A percentile compares a stretch with the other conserved stretches of the same genome.
Evolutionary conservation across 2,888 invertebrate species (phyloP).

Genomic region (Cheilosia impressa): DNA sequence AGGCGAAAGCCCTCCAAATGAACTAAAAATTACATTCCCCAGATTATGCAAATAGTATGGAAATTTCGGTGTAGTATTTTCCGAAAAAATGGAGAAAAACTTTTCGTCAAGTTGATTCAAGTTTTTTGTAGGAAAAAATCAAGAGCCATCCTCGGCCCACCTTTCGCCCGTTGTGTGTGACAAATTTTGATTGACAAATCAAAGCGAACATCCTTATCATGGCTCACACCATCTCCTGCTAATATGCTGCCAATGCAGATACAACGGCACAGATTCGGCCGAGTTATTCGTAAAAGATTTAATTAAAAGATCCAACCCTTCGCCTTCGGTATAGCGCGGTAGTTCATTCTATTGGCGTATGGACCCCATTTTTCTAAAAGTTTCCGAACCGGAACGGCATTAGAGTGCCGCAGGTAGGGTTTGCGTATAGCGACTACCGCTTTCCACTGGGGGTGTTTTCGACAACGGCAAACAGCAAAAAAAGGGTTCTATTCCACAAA

Average conservation of each 20-base stretch:
- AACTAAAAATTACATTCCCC: slow-evolving; percentile 74
- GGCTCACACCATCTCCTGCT: slow-evolving; percentile 60
- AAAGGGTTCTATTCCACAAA: slow-evolving; percentile 52
- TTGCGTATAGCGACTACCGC: slow-evolving; percentile 35
- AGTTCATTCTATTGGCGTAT: slow-evolving; percentile 20
- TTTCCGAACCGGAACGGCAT: slow-evolving; percentile 73
- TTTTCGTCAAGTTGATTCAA: slow-evolving; percentile 56
- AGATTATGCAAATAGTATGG: slow-evolving; percentile 75
- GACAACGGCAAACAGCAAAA: slow-evolving; percentile 14
- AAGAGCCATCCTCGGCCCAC: background rate
- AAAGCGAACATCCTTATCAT: slow-evolving; percentile 73
- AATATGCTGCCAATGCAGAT: slow-evolving; percentile 72
- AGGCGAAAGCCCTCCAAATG: slow-evolving; percentile 39
- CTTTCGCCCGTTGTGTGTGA: slow-evolving; percentile 52
- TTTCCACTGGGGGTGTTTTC: slow-evolving; percentile 44
- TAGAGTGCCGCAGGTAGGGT: slow-evolving; percentile 73
- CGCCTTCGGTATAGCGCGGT: slow-evolving; percentile 32
- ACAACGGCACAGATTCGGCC: slow-evolving; percentile 57
- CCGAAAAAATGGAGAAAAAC: slow-evolving; percentile 58
- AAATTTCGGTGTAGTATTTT: slow-evolving; percentile 68
- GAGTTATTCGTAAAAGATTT: slow-evolving; percentile 61
- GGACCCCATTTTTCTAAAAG: slow-evolving; percentile 63
- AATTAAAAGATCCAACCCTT: slow-evolving; percentile 74
- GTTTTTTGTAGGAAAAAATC: slow-evolving; percentile 34
- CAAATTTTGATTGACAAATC: slow-evolving; percentile 76